These are phyloP conservation scores for Micronisus gabar DNA, from an alignment of 2,113 vertebrate species.

Conservation along the genomic window DNA sequence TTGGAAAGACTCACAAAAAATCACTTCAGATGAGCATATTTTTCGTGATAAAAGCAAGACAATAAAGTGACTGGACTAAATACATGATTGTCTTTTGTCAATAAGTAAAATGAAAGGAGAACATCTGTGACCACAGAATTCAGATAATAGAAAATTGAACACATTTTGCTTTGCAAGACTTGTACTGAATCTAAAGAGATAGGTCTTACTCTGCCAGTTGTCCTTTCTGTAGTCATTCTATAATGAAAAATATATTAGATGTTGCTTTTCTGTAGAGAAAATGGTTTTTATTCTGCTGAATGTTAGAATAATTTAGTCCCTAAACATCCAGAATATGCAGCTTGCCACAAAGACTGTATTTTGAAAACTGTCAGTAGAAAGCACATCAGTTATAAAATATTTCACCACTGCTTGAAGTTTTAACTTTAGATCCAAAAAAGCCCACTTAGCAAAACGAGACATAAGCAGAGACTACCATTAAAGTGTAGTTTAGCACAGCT, in stretches of 20 bases:
- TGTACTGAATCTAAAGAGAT: background rate
- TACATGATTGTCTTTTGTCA: background rate
- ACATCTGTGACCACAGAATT: constrained; percentile 25
- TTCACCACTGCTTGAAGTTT: background rate
- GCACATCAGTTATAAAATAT: background rate
- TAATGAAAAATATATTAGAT: background rate
- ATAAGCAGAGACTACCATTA: background rate
- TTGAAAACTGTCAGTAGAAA: background rate
- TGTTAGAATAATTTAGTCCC: background rate
- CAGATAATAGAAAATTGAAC: background rate
- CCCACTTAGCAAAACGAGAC: background rate
- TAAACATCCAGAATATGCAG: background rate
- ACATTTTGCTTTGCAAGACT: background rate
- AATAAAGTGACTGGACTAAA: background rate
- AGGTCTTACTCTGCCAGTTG: background rate
- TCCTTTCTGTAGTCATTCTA: background rate
- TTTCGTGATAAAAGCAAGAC: background rate
- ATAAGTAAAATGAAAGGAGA: background rate
- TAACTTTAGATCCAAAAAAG: background rate
- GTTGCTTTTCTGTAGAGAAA: background rate
- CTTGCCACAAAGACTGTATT: background rate
- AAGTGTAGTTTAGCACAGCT: background rate
- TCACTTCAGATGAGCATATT: background rate
- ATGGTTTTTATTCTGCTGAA: background rate
- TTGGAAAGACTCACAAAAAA: background rate